Evolutionary conservation across 2,113 vertebrate genomes (phyloP).

Genomic region (Pachycephala philippinensis): DNA sequence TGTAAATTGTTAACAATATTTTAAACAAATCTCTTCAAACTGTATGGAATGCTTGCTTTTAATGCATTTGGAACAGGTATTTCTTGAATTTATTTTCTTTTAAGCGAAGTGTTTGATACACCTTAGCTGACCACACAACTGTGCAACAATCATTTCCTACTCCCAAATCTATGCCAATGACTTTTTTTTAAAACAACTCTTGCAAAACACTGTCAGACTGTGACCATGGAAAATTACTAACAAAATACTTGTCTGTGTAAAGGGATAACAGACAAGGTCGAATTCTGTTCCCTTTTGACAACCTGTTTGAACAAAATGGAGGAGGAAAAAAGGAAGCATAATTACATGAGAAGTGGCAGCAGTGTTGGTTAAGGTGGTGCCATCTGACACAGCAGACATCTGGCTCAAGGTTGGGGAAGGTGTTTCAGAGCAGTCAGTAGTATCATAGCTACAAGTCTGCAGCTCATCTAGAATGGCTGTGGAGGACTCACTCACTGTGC

Average conservation of each 20-base stretch:
- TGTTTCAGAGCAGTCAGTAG: slow-evolving; percentile 79
- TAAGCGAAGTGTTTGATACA: background rate
- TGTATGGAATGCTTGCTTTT: background rate
- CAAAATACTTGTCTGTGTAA: background rate
- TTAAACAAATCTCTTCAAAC: background rate
- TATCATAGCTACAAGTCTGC: slow-evolving; percentile 81
- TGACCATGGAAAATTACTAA: background rate
- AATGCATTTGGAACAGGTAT: background rate
- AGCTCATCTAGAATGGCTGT: slow-evolving; percentile 82
- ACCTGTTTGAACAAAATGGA: slow-evolving; percentile 38
- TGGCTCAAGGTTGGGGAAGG: slow-evolving; percentile 87
- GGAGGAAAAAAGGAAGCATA: slow-evolving; percentile 73
- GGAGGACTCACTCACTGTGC: slow-evolving; percentile 70
- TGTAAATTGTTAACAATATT: background rate
- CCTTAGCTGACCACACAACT: background rate
- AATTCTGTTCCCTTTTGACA: slow-evolving; percentile 18
- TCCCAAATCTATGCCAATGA: background rate
- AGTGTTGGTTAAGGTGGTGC: slow-evolving; percentile 75
- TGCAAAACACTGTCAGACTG: background rate
- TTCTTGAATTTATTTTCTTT: background rate
- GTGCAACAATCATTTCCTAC: background rate
- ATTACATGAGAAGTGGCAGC: slow-evolving; percentile 84
- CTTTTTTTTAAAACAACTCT: background rate
- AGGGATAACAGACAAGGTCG: background rate
- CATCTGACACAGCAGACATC: slow-evolving; percentile 79